phyloP scores from a whole-genome alignment of 2,797 vertebrate species.

The Hirundo rustica region DNA sequence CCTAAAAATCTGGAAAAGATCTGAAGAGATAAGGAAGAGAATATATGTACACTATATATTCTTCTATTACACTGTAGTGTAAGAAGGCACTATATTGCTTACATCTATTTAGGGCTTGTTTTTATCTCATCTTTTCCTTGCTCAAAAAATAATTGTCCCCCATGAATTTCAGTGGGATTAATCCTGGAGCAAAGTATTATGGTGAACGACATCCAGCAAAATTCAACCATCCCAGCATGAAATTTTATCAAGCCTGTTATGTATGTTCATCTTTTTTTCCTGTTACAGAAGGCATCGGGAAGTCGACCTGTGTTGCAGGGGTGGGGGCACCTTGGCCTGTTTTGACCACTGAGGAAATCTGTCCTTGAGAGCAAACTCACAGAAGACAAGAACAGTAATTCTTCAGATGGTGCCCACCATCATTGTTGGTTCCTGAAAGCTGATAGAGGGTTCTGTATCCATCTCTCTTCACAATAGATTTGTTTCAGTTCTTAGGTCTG shows the following conservation, averaged over 20 bases:
- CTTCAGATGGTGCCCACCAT: not conserved
- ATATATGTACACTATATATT: too few species aligned
- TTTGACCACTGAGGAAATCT: not conserved
- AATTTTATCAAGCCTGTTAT: not conserved
- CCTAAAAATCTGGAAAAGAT: not conserved
- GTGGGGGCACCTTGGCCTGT: not conserved
- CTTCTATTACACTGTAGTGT: too few species aligned
- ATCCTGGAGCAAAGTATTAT: not conserved
- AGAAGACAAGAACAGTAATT: not conserved
- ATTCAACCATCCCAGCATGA: not conserved
- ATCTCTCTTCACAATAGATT: not conserved
- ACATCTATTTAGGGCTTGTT: not conserved
- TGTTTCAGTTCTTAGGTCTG: not conserved
- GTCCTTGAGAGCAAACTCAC: not conserved
- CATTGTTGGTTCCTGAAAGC: not conserved
- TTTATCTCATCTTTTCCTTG: not conserved
- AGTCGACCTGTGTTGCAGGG: not conserved
- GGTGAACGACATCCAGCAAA: not conserved
- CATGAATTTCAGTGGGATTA: not conserved
- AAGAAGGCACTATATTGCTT: not conserved
- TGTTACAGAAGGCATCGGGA: not conserved
- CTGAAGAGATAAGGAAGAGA: not conserved
- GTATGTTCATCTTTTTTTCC: not conserved
- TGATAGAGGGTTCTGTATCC: not conserved
- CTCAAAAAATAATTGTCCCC: not conserved